Base-by-base conservation (phyloP, 1,140 invertebrate genomes). In the Anastrepha ludens region DNA sequence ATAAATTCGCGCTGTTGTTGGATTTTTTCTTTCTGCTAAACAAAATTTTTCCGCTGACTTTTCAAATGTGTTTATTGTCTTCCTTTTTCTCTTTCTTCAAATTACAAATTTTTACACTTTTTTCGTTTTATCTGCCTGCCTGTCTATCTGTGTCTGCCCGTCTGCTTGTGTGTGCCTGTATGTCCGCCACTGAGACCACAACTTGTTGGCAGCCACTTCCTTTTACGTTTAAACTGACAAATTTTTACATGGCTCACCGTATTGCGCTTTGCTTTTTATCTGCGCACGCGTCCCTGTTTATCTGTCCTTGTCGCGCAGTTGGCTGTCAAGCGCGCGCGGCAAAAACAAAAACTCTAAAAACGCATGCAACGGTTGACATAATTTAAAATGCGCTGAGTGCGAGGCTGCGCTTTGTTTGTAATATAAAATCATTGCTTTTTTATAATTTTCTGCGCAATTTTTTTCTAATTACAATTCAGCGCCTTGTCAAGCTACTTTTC, bases 181-280 rank as follows among this genome's bases (percentile, higher is more conserved):
- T 29, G 29, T 29, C 29, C 29, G 29, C 8, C 60, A 17, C 60
- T 17, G 60, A 8, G 60, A 55, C 70, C 13, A 74, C 74, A 55
- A 55, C 47, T 81, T 81, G 47, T 55, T 81, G 74, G 74, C 74
- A 81, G 74, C 47, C 74, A 81, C 74, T 81, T 81, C 74, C 74
- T 81, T 81, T 81, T 81, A 81, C 74, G 74, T 29, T 81, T 81
- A 81, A 50, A 47, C 17, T 81, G 74, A 81, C 74, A 81, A 81
- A 81, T 81, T 81, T 81, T 81, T 81, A 81, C 74, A 81, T n/a
- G 47, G 74, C 74, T 55, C 47, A 81, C 74, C 29, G 74, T 81
- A n/a, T 81, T 81, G 74, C 70, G 67, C 44, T 9, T 15, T 17
- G 47, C 7, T 47, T 74, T 70, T 44, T n/a, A 20, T 8, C n/a